Conservation (phyloP, 23 tunicate genomes). For the Botrylloides violaceus region DNA sequence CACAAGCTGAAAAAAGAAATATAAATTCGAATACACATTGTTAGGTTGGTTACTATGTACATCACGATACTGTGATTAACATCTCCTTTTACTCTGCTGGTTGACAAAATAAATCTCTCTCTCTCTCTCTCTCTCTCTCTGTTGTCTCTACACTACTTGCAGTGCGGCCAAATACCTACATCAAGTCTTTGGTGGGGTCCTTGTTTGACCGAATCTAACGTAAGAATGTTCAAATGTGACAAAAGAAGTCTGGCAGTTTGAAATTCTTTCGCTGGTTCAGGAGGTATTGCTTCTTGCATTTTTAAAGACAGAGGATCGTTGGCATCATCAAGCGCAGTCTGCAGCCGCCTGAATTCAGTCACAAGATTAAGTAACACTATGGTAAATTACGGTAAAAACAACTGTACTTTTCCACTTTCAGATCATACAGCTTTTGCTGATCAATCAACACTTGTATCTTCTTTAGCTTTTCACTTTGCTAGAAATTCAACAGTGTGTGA, state of each 20-base stretch:
- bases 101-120: too few species aligned
- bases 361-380: too few species aligned
- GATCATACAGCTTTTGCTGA: slow-evolving; percentile 60
- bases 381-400: too few species aligned
- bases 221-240: slow-evolving; percentile 70
- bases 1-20: slow-evolving; percentile 27
- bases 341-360: background rate
- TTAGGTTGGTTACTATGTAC: background rate
- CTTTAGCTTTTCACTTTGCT: slow-evolving; percentile 59
- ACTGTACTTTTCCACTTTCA: slow-evolving; percentile 40
- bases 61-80: background rate
- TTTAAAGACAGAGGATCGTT: slow-evolving; percentile 9
- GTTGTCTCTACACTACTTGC: too few species aligned
- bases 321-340: slow-evolving; percentile 6
- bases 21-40: background rate
- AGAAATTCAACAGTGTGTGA: slow-evolving; percentile 10
- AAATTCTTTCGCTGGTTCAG: slow-evolving; percentile 48
- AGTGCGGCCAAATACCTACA: slow-evolving; percentile 46
- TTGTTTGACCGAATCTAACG: slow-evolving; percentile 61
- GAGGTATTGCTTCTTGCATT: slow-evolving; percentile 64
- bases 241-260: slow-evolving; percentile 84
- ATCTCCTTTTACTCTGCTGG: too few species aligned
- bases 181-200: slow-evolving; percentile 53
- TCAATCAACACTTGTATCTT: slow-evolving; percentile 52
- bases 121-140: too few species aligned